These are phyloP conservation scores for Sebastes goodei DNA, from an alignment of 2,797 vertebrate genomes.

Conservation along the genomic window DNA sequence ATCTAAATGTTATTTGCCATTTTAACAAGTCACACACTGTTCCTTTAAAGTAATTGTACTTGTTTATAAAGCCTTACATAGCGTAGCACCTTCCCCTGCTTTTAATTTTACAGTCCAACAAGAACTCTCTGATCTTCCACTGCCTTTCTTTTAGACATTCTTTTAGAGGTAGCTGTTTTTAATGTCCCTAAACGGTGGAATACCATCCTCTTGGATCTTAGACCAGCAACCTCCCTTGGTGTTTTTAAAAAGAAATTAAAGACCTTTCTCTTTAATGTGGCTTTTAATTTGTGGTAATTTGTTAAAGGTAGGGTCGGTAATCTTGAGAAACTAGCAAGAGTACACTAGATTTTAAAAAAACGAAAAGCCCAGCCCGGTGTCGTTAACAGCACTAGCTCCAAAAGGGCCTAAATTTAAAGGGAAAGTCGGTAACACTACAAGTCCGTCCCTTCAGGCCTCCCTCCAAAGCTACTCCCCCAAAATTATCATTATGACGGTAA, in stretches of 20 bases:
- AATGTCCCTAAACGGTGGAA: not conserved
- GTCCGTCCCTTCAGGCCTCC: no score
- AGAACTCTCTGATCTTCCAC: not conserved
- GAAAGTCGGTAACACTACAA: no score
- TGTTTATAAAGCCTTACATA: not conserved
- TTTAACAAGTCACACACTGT: not conserved
- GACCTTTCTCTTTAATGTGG: not conserved
- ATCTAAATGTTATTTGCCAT: not conserved
- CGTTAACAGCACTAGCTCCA: fast-evolving
- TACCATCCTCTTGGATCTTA: not conserved
- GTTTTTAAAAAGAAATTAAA: not conserved
- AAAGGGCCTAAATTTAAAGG: no score
- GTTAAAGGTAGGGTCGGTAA: not conserved
- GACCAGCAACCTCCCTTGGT: not conserved
- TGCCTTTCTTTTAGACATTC: not conserved
- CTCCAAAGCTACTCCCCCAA: no score
- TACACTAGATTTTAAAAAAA: no score
- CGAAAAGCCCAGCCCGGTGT: no score
- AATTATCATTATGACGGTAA: no score
- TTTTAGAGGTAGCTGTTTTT: not conserved
- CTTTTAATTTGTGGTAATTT: not conserved
- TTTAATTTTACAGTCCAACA: not conserved
- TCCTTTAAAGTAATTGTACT: not conserved
- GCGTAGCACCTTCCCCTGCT: not conserved
- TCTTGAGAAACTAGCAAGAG: no score